phyloP scores from a whole-genome alignment of 2,888 invertebrate genomes.

The Trypoxylon attenuatum region DNA sequence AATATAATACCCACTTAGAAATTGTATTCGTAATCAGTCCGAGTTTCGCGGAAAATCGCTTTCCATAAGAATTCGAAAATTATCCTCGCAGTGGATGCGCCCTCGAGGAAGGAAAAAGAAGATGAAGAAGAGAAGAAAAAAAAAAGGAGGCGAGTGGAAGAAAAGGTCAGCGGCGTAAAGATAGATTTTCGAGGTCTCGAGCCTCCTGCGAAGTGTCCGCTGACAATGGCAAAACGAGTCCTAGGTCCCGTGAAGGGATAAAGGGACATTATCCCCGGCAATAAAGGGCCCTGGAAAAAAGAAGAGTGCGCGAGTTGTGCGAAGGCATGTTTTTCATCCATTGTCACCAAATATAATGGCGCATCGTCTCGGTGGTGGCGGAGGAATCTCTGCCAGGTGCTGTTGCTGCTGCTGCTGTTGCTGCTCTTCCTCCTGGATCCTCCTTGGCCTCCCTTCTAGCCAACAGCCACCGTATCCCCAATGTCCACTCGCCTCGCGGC shows the following conservation, averaged over 20 bases:
- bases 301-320: conserved; percentile 60
- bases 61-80: conserved; percentile 17
- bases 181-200: conserved; percentile 48
- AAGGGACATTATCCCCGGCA: conserved; percentile 62
- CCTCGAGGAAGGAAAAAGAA: conserved; percentile 22
- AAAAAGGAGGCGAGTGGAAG: not conserved
- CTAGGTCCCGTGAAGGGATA: conserved; percentile 59
- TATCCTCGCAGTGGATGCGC: conserved; percentile 18
- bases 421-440: not conserved
- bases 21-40: too few relatives aligned
- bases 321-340: conserved; percentile 64
- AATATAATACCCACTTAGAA: too few relatives aligned
- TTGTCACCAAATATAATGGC: conserved; percentile 63
- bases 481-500: conserved; percentile 31
- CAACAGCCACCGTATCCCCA: conserved; percentile 3
- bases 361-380: conserved; percentile 47
- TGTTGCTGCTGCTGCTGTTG: too few relatives aligned
- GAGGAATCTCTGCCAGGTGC: conserved; percentile 58
- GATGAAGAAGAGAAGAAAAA: not conserved
- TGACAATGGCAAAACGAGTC: conserved; percentile 59
- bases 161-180: conserved; percentile 31
- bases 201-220: conserved; percentile 57
- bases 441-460: not conserved
- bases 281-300: conserved; percentile 54
- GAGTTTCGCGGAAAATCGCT: conserved; percentile 4